phyloP scores from a whole-genome alignment of 2,797 vertebrate genomes.

The Sarcophilus harrisii region DNA sequence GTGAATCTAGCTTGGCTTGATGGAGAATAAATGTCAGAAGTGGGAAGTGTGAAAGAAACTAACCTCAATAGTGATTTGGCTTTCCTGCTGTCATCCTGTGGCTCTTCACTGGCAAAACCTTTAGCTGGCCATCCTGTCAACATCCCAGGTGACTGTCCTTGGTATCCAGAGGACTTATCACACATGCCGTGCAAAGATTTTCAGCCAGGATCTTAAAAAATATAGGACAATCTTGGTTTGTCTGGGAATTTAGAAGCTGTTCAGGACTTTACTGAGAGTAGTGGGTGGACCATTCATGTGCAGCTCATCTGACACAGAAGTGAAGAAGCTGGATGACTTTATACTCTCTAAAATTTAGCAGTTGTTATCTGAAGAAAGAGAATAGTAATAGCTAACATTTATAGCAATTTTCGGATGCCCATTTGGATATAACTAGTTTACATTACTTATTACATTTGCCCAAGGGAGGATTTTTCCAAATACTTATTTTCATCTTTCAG shows the following conservation, averaged over 20 bases:
- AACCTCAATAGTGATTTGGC: constrained; percentile 71
- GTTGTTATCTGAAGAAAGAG: neutral
- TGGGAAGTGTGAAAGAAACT: constrained; percentile 66
- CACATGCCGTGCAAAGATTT: constrained; percentile 58
- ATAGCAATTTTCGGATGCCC: neutral
- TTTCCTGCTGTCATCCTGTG: constrained; percentile 60
- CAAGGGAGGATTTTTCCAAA: neutral
- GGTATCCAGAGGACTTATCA: constrained; percentile 41
- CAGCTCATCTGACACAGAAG: constrained; percentile 24
- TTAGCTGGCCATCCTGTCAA: constrained; percentile 40
- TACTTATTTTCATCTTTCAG: neutral
- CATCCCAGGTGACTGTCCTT: constrained; percentile 20
- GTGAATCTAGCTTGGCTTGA: constrained; percentile 71
- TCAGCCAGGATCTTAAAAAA: constrained; percentile 52
- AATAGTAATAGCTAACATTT: neutral
- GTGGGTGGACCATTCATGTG: constrained; percentile 37
- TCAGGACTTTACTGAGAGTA: constrained; percentile 39
- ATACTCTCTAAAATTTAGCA: neutral
- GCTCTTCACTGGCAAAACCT: constrained; percentile 24
- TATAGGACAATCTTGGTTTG: constrained; percentile 58
- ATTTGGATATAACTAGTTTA: neutral
- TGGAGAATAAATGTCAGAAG: constrained; percentile 74
- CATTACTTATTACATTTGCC: neutral
- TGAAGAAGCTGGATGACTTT: constrained; percentile 53
- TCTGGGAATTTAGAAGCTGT: constrained; percentile 54